Evolutionary conservation across 2,113 vertebrate species (phyloP), one percentile per base, ranked within the genome.

Genomic region (Silurus asotus): DNA sequence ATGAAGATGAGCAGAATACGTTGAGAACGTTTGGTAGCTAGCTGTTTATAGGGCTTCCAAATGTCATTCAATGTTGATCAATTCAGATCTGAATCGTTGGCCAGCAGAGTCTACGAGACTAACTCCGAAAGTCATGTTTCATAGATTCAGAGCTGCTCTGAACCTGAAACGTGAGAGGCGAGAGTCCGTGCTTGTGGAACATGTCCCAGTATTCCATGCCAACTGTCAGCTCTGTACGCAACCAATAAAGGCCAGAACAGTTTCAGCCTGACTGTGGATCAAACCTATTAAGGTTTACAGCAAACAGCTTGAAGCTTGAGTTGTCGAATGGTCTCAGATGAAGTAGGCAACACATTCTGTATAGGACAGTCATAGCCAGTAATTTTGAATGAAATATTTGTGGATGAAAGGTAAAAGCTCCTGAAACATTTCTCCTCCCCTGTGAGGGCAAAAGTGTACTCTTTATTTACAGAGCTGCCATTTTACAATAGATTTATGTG

Each of bases 401-500:
- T 28, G 15, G 51, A 61, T 59, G 37, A n/a, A 65, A 65, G 20
- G 19, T 56, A 69, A 86, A 56, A 45, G 48, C 78, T 62, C 67
- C 4, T 25, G 55, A 49, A 23, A 53, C 70, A 37, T n/a, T 62
- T 19, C 6, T 4, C 9, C 25, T 11, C 17, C 67, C 45, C 48
- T 20, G 61, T 69, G 20, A 53, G 75, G 10, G 9, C 56, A 74
- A 6, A 8, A 49, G 17, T 75, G 11, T 75, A 25, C 20, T 58
- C 28, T 58, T 19, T 56, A 48, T 83, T 82, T 81, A 58, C 17
- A 83, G 45, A 48, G 25, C 5, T 70, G 9, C 6, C 9, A 72
- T 79, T 70, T 51, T 59, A 13, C 17, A 51, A 69, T 23, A 51
- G 64, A 84, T 80, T 80, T 67, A 37, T 83, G 20, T 80, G 19